A percentile compares a stretch with the other conserved stretches of the same genome.
phyloP scores from a whole-genome alignment of 2,113 vertebrate genomes.

The Nyctibius bracteatus region DNA sequence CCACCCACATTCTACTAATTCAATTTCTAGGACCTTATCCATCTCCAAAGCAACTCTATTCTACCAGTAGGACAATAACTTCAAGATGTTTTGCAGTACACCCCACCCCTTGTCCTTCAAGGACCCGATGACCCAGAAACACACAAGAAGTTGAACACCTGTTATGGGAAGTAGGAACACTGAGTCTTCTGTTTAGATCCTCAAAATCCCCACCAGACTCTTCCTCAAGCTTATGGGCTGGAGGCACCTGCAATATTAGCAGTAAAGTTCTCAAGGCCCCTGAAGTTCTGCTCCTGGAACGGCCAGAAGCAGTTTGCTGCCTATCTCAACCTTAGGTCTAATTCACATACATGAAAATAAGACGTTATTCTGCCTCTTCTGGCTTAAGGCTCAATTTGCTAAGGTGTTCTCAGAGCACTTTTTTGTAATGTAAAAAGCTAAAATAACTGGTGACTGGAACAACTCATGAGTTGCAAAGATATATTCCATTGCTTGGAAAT shows the following conservation, averaged over 20 bases:
- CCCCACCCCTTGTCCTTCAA: neutral
- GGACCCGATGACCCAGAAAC: neutral
- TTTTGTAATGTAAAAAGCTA: neutral
- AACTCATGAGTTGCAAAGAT: neutral
- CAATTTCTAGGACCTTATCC: neutral
- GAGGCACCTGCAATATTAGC: neutral
- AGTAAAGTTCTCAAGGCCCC: neutral
- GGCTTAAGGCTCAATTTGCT: neutral
- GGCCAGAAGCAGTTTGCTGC: neutral
- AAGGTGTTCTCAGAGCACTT: neutral
- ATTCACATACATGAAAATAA: neutral
- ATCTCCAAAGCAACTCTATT: neutral
- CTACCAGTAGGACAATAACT: neutral
- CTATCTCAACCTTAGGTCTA: neutral
- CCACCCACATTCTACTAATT: neutral
- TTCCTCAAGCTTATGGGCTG: neutral
- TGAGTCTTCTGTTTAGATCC: neutral
- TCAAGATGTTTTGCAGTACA: neutral
- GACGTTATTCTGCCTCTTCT: neutral
- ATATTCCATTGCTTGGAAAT: neutral
- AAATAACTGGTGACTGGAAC: neutral
- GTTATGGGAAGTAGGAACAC: neutral
- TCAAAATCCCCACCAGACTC: neutral
- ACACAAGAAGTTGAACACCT: neutral
- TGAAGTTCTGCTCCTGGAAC: neutral